phyloP scores from a whole-genome alignment of 2,888 invertebrate genomes.

The Acleris holmiana region DNA sequence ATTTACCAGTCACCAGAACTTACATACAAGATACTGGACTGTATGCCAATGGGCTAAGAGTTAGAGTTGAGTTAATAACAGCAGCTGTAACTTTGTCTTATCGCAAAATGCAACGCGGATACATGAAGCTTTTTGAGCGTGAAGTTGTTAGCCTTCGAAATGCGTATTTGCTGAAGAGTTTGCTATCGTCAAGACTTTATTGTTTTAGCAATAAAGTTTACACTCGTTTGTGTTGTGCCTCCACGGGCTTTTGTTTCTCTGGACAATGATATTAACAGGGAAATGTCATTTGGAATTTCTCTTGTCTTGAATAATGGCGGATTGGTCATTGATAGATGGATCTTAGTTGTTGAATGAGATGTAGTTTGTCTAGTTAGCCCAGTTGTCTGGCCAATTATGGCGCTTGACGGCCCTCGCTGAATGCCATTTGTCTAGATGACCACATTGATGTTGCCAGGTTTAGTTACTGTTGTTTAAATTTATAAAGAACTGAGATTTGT shows the following conservation, averaged over 20 bases:
- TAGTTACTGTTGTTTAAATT: too few species aligned
- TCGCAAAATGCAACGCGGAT: slow-evolving; percentile 66
- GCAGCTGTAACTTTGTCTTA: slow-evolving; percentile 43
- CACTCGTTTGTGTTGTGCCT: slow-evolving; percentile 1
- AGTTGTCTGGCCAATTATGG: slow-evolving; percentile 1
- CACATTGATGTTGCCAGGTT: neutral
- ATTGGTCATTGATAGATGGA: slow-evolving; percentile 23
- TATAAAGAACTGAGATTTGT: too few species aligned
- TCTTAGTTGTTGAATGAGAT: slow-evolving; percentile 18
- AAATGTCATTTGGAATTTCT: slow-evolving; percentile 32
- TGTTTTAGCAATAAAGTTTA: slow-evolving; percentile 5
- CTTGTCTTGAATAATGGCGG: slow-evolving; percentile 23
- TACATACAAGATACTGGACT: slow-evolving; percentile 42
- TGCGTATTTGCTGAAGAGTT: slow-evolving; percentile 51
- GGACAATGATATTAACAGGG: slow-evolving; percentile 28
- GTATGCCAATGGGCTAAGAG: slow-evolving; percentile 47
- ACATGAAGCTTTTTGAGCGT: slow-evolving; percentile 68
- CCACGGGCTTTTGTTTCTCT: neutral
- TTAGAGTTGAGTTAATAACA: slow-evolving; percentile 33
- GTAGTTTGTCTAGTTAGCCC: slow-evolving; percentile 14
- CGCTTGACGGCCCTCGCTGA: slow-evolving; percentile 2
- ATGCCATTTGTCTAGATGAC: slow-evolving; percentile 10
- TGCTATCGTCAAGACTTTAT: slow-evolving; percentile 38
- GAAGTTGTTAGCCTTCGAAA: slow-evolving; percentile 72
- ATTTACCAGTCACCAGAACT: slow-evolving; percentile 30